Evolutionary conservation across 2,797 vertebrate genomes (phyloP), one percentile per base, ranked within the genome.

Genomic region (Dipus sagitta): DNA sequence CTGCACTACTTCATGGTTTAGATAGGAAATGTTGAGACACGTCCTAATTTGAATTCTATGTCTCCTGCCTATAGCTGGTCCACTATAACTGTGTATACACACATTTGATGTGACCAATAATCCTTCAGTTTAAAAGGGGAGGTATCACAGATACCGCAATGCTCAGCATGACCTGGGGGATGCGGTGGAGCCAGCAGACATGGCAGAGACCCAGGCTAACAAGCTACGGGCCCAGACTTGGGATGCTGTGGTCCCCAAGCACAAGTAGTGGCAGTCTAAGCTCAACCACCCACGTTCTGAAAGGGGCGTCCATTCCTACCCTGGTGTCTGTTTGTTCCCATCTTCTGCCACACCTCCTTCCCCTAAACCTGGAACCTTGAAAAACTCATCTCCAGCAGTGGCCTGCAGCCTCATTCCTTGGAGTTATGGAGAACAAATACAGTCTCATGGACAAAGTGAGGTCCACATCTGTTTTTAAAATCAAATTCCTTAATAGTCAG

Each of bases 151-250:
- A 98, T 99, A 97, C 96, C 98, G 98, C 97, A 99, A 99, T 97
- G 97, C 99, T 75, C 99, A 99, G 98, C 99, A 99, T 0, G 99
- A 99, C 96, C 97, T 99, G n/a, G 99, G 99, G 0, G 99, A 99
- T 0, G 99, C 99, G 0, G 99, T 99, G 96, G 99, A 99, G 58
- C 98, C 99, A 0, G 99, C 99, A 0, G 99, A 99, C 86, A 98
- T 97, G 1, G 99, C 99, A 0, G 99, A 99, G 97, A 97, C 98
- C 0, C 99, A 99, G 97, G 99, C 99, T 97, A 99, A 99, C 98
- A 99, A 99, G 98, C 98, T 99, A 80, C 98, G 99, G 0, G 96
- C 98, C 18, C 98, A 99, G 96, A 99, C 98, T 88, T 96, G 98
- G 86, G 98, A 98, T 12, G 96, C 96, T 30, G 93, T 94, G 47